phyloP scores from a whole-genome alignment of 2,113 vertebrate genomes.

The Osmerus eperlanus region DNA sequence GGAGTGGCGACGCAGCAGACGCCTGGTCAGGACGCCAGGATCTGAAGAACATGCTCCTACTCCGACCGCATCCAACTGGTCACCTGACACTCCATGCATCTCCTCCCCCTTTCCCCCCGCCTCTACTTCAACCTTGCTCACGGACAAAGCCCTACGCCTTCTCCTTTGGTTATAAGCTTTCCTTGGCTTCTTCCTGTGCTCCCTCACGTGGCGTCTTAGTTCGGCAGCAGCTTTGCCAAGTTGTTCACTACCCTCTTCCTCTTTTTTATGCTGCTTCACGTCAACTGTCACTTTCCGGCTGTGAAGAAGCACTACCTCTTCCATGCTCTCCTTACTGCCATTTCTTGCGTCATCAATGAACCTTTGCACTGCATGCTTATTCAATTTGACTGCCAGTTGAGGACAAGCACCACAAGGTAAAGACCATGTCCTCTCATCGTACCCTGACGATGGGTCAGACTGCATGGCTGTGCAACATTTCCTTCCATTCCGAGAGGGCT shows the following conservation, averaged over 20 bases:
- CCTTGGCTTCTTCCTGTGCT: slow-evolving; percentile 1
- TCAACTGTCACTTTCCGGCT: neutral
- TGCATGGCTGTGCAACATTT: neutral
- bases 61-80: slow-evolving; percentile 29
- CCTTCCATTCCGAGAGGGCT: slow-evolving; percentile 2
- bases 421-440: neutral
- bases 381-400: neutral
- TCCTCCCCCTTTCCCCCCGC: slow-evolving; percentile 10
- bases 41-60: neutral
- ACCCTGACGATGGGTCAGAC: slow-evolving; percentile 18
- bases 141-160: slow-evolving; percentile 18
- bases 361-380: neutral
- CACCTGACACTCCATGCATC: slow-evolving; percentile 1
- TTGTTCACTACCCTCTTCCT: neutral
- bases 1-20: slow-evolving; percentile 76
- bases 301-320: neutral
- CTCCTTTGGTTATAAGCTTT: slow-evolving; percentile 21
- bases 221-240: neutral
- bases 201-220: neutral
- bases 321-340: neutral
- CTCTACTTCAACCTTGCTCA: neutral
- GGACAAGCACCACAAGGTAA: neutral
- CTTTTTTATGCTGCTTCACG: neutral
- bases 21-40: slow-evolving; percentile 14
- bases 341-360: neutral